Percentiles rank a stretch among this genome's conserved stretches.
phyloP scores from a whole-genome alignment of 2,888 invertebrate genomes.

The Pristionchus maxplancki region DNA sequence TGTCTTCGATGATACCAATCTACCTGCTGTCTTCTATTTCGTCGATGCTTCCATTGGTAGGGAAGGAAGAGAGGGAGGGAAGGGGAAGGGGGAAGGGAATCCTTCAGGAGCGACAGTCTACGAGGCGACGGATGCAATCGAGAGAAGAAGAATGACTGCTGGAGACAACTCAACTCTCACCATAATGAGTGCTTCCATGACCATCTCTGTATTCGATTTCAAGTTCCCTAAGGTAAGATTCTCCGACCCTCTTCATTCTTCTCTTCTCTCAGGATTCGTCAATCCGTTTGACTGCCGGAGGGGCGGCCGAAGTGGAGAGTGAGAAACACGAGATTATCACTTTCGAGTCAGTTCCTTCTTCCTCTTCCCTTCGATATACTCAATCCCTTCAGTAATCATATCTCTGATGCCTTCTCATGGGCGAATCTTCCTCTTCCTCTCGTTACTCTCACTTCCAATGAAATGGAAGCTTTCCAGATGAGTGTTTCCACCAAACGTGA shows the following conservation, averaged over 20 bases:
- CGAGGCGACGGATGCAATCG: slow-evolving; percentile 32
- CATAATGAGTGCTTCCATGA: background rate
- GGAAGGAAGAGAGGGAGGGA: background rate
- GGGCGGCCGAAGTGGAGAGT: background rate
- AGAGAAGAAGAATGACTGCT: background rate
- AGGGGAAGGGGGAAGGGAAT: background rate
- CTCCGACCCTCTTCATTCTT: no score
- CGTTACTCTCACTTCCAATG: slow-evolving; percentile 15
- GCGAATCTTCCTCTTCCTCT: slow-evolving; percentile 44
- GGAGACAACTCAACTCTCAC: slow-evolving; percentile 32
- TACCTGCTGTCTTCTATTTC: slow-evolving; percentile 45
- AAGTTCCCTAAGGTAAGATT: slow-evolving; percentile 33
- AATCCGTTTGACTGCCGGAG: slow-evolving; percentile 14
- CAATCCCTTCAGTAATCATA: slow-evolving; percentile 5
- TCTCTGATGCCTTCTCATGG: slow-evolving; percentile 10
- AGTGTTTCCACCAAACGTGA: slow-evolving; percentile 6
- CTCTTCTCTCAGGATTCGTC: slow-evolving; percentile 44
- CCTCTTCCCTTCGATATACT: background rate
- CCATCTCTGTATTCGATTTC: slow-evolving; percentile 41
- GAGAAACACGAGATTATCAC: slow-evolving; percentile 32
- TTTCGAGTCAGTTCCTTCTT: slow-evolving; percentile 9
- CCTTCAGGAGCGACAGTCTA: background rate
- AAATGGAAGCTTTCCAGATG: slow-evolving; percentile 21
- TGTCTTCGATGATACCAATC: slow-evolving; percentile 3
- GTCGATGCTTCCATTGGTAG: slow-evolving; percentile 19